Conservation (phyloP, 2,113 vertebrate species). For the Thunnus maccoyii region DNA sequence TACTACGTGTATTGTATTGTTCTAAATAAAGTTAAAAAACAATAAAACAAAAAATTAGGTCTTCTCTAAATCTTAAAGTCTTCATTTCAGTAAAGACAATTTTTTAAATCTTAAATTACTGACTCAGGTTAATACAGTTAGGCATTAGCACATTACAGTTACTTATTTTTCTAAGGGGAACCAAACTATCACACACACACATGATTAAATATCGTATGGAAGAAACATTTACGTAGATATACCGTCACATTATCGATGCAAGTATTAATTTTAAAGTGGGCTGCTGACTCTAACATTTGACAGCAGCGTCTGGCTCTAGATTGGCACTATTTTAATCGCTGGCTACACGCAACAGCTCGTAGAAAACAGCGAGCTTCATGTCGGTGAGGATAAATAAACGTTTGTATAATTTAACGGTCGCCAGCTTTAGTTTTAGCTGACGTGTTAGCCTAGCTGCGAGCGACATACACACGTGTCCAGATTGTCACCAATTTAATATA, state of each 20-base stretch:
- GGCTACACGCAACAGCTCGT: neutral
- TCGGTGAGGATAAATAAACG: neutral
- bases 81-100: neutral
- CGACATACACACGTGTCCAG: constrained; percentile 78
- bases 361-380: too few species aligned
- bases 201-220: neutral
- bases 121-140: neutral
- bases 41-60: too few species aligned
- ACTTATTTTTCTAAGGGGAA: too few species aligned
- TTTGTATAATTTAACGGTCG: constrained; percentile 6
- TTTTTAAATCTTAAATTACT: neutral
- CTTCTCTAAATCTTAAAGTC: neutral
- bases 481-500: constrained; percentile 9
- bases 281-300: neutral
- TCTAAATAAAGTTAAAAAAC: too few species aligned
- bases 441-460: constrained; percentile 67
- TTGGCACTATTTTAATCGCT: neutral
- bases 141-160: neutral
- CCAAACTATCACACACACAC: neutral
- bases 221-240: too few species aligned
- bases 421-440: constrained; percentile 61
- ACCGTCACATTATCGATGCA: too few species aligned
- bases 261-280: neutral
- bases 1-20: too few species aligned
- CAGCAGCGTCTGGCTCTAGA: neutral